Evolutionary conservation across 2,797 vertebrate genomes (phyloP).

Genomic region (Enoplosus armatus): DNA sequence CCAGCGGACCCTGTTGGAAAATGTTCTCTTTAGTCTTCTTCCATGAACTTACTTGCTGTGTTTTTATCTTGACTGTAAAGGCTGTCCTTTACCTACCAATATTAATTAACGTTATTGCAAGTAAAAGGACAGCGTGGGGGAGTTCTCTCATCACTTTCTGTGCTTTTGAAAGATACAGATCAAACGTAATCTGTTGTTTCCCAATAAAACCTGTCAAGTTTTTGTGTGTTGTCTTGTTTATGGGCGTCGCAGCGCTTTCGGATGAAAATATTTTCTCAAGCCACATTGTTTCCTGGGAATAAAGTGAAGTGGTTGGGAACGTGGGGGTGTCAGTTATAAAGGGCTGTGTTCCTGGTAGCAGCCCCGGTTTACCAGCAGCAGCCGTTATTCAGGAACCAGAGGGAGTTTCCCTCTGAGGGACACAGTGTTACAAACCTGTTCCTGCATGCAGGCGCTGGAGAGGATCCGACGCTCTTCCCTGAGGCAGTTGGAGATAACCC

Average conservation of each 20-base stretch:
- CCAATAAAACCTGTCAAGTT: too few relatives aligned
- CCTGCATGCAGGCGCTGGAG: conserved; percentile 91
- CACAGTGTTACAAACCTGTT: conserved; percentile 88
- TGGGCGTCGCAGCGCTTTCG: too few relatives aligned
- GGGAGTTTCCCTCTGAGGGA: conserved; percentile 53
- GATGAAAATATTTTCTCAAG: neutral
- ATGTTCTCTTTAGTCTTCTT: neutral
- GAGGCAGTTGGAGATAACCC: conserved; percentile 92
- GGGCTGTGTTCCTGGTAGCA: conserved; percentile 42
- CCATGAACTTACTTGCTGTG: neutral
- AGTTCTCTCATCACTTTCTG: too few relatives aligned
- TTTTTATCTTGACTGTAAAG: too few relatives aligned
- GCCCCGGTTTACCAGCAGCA: conserved; percentile 52
- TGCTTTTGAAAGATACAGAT: neutral
- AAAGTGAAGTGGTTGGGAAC: neutral
- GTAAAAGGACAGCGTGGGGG: too few relatives aligned
- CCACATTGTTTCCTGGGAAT: conserved; percentile 19
- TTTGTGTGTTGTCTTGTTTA: neutral
- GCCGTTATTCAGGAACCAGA: neutral
- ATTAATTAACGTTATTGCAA: too few relatives aligned
- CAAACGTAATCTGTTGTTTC: neutral
- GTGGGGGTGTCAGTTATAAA: neutral
- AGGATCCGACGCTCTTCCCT: conserved; percentile 95
- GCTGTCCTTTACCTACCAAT: too few relatives aligned
- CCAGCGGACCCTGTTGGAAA: conserved; percentile 90